Evolutionary conservation across 2,888 invertebrate species (phyloP).

Genomic region (Ormia ochracea): DNA sequence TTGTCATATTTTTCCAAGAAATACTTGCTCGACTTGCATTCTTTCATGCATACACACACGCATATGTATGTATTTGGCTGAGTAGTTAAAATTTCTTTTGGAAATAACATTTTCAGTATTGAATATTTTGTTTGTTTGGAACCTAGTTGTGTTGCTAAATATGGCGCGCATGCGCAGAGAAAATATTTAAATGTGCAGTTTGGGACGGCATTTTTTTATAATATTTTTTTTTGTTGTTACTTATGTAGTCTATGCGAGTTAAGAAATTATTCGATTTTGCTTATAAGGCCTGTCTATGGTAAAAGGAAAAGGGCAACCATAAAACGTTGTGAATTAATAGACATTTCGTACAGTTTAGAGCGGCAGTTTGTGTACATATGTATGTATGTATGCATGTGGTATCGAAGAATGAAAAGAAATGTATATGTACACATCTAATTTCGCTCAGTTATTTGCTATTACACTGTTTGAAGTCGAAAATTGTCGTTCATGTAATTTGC

Average conservation of each 20-base stretch:
- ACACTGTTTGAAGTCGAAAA: neutral
- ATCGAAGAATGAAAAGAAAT: neutral
- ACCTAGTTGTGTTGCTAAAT: slow-evolving; percentile 16
- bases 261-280: neutral
- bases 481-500: neutral
- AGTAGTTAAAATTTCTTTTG: neutral
- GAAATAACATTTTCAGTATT: slow-evolving; percentile 10
- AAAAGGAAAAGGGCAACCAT: neutral
- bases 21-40: no score
- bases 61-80: slow-evolving; percentile 5
- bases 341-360: neutral
- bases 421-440: neutral
- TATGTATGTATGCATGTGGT: neutral
- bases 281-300: neutral
- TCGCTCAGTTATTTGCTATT: neutral
- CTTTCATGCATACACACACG: no score
- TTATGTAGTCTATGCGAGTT: neutral
- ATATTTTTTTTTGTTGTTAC: neutral
- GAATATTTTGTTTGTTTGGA: slow-evolving; percentile 6
- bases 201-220: neutral
- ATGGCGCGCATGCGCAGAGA: slow-evolving; percentile 39
- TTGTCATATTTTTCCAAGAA: slow-evolving; percentile 41
- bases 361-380: neutral
- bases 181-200: no score
- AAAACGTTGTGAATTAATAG: neutral